Base-by-base conservation (phyloP, 2,888 invertebrate genomes). In the Chirona hameri region DNA sequence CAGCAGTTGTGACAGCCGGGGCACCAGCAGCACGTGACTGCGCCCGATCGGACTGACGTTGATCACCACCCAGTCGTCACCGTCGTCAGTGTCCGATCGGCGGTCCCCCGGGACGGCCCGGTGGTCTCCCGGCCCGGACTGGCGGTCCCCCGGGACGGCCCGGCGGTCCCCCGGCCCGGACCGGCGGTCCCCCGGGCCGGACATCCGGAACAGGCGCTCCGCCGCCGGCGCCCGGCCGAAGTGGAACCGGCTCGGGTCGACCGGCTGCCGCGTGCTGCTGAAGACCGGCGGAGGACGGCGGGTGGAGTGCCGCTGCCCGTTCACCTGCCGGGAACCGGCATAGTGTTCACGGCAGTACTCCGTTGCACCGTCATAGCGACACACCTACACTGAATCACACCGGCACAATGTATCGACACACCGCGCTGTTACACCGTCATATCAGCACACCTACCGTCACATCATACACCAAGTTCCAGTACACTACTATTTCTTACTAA, bases 211-310 rank as follows among this genome's bases (percentile, higher is more conserved):
- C 39, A 76, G 76, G 46, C 39, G 76, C 76, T 76, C 76, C 9
- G 21, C 76, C 21, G 24, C 39, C 27, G 76, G 76, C 76, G 18
- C 76, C 5, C 76, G 76, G 46, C 76, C 76, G 46, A 76, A 76
- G 76, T 76, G 76, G 46, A 76, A 76, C 76, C 76, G 76, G 76
- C 18, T 18, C 24, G 27, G 76, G 76, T 76, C 76, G 24, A 39
- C 46, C 76, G 76, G 76, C 39, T 76, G 24, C 18, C 76, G 76
- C 39, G 76, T 76, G 76, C 76, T 76, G 76, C 10, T 24, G 46
- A 76, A 46, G 14, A 24, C 0, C 1, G 76, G 39, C 24, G 76
- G 76, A 18, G 76, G 18, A 0, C 76, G 76, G 21, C 76, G 76
- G 39, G 76, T 76, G 9, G 39, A 21, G 46, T 46, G 24, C 0